phyloP scores from a whole-genome alignment of 64 coral and sea anemone genomes.

The Montipora sp. region DNA sequence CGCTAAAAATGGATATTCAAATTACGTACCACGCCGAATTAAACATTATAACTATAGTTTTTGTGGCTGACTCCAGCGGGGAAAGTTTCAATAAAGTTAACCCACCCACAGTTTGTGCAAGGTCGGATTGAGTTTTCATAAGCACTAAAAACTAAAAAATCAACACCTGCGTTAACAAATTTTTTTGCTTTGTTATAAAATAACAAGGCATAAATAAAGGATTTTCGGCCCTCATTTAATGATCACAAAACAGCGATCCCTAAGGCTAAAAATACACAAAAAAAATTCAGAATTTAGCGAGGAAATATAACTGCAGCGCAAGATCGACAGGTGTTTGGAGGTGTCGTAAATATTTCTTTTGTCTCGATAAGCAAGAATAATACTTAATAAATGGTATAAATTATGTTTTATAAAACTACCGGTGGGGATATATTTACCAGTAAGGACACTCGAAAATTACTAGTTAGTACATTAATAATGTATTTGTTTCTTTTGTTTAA shows the following conservation, averaged over 20 bases:
- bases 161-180: neutral
- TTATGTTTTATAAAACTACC: neutral
- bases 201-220: too few species aligned
- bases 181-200: too few species aligned
- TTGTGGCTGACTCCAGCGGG: neutral
- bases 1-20: neutral
- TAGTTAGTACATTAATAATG: neutral
- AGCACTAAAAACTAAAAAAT: neutral
- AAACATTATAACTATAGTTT: neutral
- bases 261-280: too few species aligned
- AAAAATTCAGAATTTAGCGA: too few species aligned
- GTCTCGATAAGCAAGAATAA: neutral
- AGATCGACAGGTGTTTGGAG: neutral
- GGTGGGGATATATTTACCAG: constrained; percentile 14
- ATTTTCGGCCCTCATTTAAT: too few species aligned
- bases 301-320: neutral
- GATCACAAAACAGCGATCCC: too few species aligned
- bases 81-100: neutral
- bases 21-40: neutral
- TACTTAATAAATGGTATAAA: neutral
- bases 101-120: neutral
- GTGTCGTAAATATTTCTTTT: neutral
- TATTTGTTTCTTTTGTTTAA: neutral
- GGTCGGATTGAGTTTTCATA: neutral
- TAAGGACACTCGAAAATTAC: constrained; percentile 33